Conservation (phyloP, 2,888 invertebrate genomes). For the Drosophila recens region DNA sequence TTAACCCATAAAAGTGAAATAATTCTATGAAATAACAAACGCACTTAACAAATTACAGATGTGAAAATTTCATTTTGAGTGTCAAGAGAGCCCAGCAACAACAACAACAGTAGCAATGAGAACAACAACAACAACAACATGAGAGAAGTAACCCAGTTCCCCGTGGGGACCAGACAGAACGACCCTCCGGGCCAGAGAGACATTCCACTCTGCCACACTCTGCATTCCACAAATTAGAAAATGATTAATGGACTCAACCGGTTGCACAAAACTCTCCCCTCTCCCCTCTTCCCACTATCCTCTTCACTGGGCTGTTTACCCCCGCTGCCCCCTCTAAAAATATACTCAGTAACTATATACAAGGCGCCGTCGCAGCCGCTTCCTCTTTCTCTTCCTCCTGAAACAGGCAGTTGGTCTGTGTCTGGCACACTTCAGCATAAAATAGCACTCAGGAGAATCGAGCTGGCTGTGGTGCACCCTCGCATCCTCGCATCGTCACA, state of each 20-base stretch:
- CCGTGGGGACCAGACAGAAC: slow-evolving; percentile 37
- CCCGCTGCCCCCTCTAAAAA: slow-evolving; percentile 1
- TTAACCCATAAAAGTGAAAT: slow-evolving; percentile 81
- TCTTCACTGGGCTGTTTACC: background rate
- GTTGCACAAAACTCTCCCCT: slow-evolving; percentile 63
- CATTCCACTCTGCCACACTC: slow-evolving; percentile 63
- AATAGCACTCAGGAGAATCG: slow-evolving; percentile 83
- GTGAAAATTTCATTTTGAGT: slow-evolving; percentile 84
- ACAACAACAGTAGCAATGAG: background rate
- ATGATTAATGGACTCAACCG: slow-evolving; percentile 85
- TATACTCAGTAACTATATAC: background rate
- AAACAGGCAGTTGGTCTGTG: slow-evolving; percentile 59
- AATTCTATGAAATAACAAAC: slow-evolving; percentile 82
- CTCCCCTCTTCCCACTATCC: slow-evolving; percentile 4
- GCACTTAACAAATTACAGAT: slow-evolving; percentile 86
- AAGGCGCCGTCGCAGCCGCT: slow-evolving; percentile 60
- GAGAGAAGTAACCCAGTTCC: slow-evolving; percentile 37
- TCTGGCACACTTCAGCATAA: slow-evolving; percentile 83
- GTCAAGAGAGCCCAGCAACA: slow-evolving; percentile 36
- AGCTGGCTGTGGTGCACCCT: slow-evolving; percentile 55
- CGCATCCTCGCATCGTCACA: slow-evolving; percentile 33
- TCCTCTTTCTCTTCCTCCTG: slow-evolving; percentile 47
- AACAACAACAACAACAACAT: slow-evolving; percentile 2
- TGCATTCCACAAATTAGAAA: slow-evolving; percentile 85
- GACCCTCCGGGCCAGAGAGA: slow-evolving; percentile 51